Percentiles rank a stretch among this genome's conserved stretches.
These are phyloP conservation scores for Borostomias antarcticus DNA, from an alignment of 2,797 vertebrate species.

Conservation along the genomic window DNA sequence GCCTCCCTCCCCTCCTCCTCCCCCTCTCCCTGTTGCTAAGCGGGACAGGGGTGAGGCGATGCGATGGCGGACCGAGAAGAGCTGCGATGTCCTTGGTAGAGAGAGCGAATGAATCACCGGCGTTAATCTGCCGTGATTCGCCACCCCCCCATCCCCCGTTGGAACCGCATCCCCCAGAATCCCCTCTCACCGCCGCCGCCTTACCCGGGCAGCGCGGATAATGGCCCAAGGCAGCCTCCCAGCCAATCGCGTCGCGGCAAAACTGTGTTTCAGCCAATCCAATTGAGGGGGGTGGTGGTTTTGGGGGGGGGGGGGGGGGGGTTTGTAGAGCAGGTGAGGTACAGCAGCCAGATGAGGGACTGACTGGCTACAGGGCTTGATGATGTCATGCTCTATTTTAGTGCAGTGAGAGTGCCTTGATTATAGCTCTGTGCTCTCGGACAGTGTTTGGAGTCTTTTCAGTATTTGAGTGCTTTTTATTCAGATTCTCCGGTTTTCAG, in stretches of 20 bases:
- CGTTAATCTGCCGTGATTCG: neutral
- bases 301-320: too few species aligned
- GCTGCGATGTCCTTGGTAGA: constrained; percentile 4
- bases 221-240: neutral
- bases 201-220: neutral
- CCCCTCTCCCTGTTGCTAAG: constrained; percentile 24
- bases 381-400: too few species aligned
- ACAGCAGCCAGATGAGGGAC: too few species aligned
- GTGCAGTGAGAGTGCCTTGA: too few species aligned
- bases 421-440: too few species aligned
- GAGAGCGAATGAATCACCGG: neutral
- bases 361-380: too few species aligned
- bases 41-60: constrained; percentile 14
- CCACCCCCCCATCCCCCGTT: constrained; percentile 9
- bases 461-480: too few species aligned
- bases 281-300: too few species aligned
- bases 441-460: too few species aligned
- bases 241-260: neutral
- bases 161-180: constrained; percentile 28
- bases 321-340: too few species aligned
- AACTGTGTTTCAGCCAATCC: constrained; percentile 1
- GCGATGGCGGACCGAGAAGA: too few species aligned
- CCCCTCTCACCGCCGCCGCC: neutral
- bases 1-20: constrained; percentile 26
- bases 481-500: neutral